Percentiles rank a stretch among this genome's conserved stretches.
These are phyloP conservation scores for Chelonus formosanus DNA, from an alignment of 2,888 invertebrate genomes.

Conservation along the genomic window DNA sequence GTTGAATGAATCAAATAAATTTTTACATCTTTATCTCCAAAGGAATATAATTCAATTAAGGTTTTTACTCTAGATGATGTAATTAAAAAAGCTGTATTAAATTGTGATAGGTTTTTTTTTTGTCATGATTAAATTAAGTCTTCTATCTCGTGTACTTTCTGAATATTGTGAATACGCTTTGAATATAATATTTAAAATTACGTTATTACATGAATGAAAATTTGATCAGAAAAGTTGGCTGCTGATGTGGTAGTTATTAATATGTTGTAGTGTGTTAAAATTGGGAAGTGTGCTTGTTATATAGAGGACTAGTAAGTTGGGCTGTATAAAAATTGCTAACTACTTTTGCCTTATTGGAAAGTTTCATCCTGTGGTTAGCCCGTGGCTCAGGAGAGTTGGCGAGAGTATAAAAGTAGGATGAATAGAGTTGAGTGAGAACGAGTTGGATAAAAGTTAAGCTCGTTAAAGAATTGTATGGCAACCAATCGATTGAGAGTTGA, in stretches of 20 bases:
- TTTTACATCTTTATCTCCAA: too few species aligned
- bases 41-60: too few species aligned
- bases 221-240: slow-evolving; percentile 17
- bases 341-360: slow-evolving; percentile 52
- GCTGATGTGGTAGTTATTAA: slow-evolving; percentile 29
- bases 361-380: slow-evolving; percentile 40
- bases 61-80: too few species aligned
- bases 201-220: slow-evolving; percentile 2
- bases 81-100: too few species aligned
- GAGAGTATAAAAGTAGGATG: slow-evolving; percentile 26
- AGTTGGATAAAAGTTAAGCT: slow-evolving; percentile 49
- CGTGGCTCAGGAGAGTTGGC: slow-evolving; percentile 12
- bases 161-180: neutral
- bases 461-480: slow-evolving; percentile 50
- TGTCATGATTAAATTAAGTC: too few species aligned
- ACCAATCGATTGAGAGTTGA: slow-evolving; percentile 46
- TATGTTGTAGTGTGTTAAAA: slow-evolving; percentile 37
- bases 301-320: slow-evolving; percentile 21
- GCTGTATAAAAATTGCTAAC: slow-evolving; percentile 48
- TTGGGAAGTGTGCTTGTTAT: slow-evolving; percentile 22
- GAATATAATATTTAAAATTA: neutral
- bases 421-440: slow-evolving; percentile 29
- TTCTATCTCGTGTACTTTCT: too few species aligned
- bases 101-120: too few species aligned
- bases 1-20: too few species aligned